phyloP scores from a whole-genome alignment of 1,140 invertebrate species.

The Eriocheir sinensis region DNA sequence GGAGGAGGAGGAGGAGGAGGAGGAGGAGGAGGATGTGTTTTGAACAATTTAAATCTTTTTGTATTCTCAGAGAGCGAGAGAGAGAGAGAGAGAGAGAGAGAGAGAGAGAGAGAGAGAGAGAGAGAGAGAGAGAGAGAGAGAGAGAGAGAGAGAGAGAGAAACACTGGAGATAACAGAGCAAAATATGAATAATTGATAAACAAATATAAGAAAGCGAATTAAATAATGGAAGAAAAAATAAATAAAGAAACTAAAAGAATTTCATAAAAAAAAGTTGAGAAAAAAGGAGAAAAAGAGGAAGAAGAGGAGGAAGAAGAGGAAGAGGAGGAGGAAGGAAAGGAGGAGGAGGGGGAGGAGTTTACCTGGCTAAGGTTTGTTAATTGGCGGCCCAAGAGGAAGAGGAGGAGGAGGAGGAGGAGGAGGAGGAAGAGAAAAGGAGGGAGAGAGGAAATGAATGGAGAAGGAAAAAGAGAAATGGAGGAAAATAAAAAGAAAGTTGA shows the following conservation, averaged over 20 bases:
- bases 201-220: not conserved
- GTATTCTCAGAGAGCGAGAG: not conserved
- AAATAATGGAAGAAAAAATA: no score
- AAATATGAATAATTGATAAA: no score
- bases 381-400: no score
- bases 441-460: conserved; percentile 40
- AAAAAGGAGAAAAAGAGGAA: not conserved
- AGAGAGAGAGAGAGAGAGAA: conserved; percentile 29
- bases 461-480: not conserved
- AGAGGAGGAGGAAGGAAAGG: not conserved
- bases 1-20: conserved; percentile 10
- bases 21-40: not conserved
- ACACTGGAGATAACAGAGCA: not conserved
- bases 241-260: not conserved
- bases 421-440: not conserved
- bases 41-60: not conserved
- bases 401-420: not conserved
- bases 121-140: conserved; percentile 47
- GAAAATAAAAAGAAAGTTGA: not conserved
- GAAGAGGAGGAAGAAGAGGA: not conserved
- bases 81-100: not conserved
- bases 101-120: not conserved
- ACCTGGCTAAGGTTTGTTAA: no score
- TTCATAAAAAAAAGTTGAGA: not conserved
- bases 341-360: no score